These are phyloP conservation scores for Stomatorhinus walkeri DNA, from an alignment of 2,797 vertebrate species.

Conservation along the genomic window DNA sequence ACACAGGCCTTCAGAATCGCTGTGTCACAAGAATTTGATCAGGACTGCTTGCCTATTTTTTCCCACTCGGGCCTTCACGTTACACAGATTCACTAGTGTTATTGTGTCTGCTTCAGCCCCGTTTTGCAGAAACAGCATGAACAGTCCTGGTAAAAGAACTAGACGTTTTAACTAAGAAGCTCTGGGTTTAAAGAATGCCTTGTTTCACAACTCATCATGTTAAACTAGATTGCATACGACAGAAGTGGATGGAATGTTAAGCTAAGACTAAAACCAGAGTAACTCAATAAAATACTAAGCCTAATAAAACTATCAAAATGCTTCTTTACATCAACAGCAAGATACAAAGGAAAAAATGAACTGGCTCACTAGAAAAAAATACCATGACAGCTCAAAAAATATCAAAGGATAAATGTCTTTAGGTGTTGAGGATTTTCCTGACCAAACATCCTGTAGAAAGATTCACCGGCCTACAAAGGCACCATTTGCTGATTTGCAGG, in stretches of 20 bases:
- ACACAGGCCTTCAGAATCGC: background rate
- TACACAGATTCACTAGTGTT: background rate
- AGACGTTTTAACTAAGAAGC: background rate
- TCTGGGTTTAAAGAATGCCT: background rate
- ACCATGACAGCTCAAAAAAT: background rate
- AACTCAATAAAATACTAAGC: background rate
- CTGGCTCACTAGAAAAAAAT: background rate
- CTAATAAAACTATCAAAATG: background rate
- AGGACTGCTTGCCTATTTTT: background rate
- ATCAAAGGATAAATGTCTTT: background rate
- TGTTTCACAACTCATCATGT: background rate
- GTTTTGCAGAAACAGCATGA: background rate
- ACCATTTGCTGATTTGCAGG: background rate
- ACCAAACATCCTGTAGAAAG: background rate
- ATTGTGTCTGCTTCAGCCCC: background rate
- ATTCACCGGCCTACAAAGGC: background rate
- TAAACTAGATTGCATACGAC: background rate
- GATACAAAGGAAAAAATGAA: background rate
- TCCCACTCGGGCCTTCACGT: background rate
- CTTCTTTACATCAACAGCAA: background rate
- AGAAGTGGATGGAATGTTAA: background rate
- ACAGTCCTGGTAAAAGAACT: background rate
- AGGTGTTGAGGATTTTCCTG: background rate
- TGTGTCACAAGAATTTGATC: constrained; percentile 10
- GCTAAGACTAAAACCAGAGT: background rate